A percentile compares a stretch with the other conserved stretches of the same genome.
Conservation (phyloP, 2,797 vertebrate genomes). For the Prunella strophiata region DNA sequence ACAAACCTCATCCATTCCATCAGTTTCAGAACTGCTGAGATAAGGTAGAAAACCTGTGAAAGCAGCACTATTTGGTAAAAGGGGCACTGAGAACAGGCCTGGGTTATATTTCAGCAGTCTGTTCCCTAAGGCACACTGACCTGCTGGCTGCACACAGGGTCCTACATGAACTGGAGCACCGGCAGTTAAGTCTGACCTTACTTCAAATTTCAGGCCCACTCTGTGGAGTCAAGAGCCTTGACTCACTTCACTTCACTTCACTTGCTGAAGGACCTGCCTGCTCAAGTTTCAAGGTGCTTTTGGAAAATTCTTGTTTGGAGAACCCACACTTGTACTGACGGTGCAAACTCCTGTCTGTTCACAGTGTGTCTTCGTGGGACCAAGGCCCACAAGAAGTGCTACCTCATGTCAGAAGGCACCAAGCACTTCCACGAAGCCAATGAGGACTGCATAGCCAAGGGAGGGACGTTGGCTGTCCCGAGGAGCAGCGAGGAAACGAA, state of each 20-base stretch:
- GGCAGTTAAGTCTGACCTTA: not conserved
- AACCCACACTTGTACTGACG: not conserved
- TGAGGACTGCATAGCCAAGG: conserved; percentile 95
- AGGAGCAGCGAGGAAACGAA: conserved; percentile 85
- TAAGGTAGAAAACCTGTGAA: not conserved
- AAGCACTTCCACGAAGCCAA: conserved; percentile 96
- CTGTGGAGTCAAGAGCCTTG: not conserved
- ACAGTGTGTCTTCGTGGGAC: conserved; percentile 95
- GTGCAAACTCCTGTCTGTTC: conserved; percentile 60
- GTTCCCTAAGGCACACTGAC: accelerated
- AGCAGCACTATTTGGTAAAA: not conserved
- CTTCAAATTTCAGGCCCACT: not conserved
- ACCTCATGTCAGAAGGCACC: conserved; percentile 85
- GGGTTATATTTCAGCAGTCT: not conserved
- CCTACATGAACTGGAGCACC: not conserved
- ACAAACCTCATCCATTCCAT: not conserved
- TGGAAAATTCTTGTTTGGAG: not conserved
- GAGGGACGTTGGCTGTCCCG: conserved; percentile 91
- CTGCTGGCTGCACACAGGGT: not conserved
- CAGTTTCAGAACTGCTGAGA: not conserved
- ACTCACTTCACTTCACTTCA: not conserved
- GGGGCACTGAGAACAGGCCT: not conserved
- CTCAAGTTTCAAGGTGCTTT: not conserved
- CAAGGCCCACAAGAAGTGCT: conserved; percentile 93
- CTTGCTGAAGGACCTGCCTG: not conserved